Evolutionary conservation across 2,888 invertebrate species (phyloP), one percentile per base, ranked within the genome.

Genomic region (Pseudoips prasinana): DNA sequence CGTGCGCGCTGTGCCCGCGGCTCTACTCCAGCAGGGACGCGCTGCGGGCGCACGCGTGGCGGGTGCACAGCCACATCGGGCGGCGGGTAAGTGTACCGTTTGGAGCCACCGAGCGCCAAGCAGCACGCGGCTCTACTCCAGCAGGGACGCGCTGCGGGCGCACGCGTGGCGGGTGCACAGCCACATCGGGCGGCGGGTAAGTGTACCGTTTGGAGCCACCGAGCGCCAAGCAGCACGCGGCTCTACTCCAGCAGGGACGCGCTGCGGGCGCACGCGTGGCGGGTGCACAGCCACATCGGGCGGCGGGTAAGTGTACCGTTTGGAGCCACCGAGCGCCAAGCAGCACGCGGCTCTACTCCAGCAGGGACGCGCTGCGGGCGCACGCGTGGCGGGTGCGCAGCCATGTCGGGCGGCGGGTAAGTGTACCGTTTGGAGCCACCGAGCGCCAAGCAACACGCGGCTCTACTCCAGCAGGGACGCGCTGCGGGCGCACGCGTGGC

Each of bases 21-120:
- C 39, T 10, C 0, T 57, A 57, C 22, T 49, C 53, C 8, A 60
- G 42, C 10, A 22, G 37, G 1, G 60, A 48, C n/a, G 60, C 57
- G 0, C 22, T 59, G 0, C 8, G 57, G 0, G 60, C 60, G 0
- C 60, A 59, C 3, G 26, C 28, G 1, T 59, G 60, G 57, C 10
- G 57, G 0, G 38, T 49, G 1, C 57, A 57, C 7, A 5, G 22
- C n/a, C 18, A 19, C 7, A 8, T 8, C 3, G 29, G 18, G 20
- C 3, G 20, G 14, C n/a, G n/a, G n/a, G n/a, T n/a, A n/a, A n/a
- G n/a, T n/a, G n/a, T n/a, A n/a, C n/a, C 20, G 0, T 39, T 57
- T 37, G 47, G 39, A 0, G 25, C 43, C 1, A 30, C 54, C 7
- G 20, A 35, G 0, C 22, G 9, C 3, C 30, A 48, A 19, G 6